phyloP scores from a whole-genome alignment of 2,797 vertebrate species.

The Esox lucius region DNA sequence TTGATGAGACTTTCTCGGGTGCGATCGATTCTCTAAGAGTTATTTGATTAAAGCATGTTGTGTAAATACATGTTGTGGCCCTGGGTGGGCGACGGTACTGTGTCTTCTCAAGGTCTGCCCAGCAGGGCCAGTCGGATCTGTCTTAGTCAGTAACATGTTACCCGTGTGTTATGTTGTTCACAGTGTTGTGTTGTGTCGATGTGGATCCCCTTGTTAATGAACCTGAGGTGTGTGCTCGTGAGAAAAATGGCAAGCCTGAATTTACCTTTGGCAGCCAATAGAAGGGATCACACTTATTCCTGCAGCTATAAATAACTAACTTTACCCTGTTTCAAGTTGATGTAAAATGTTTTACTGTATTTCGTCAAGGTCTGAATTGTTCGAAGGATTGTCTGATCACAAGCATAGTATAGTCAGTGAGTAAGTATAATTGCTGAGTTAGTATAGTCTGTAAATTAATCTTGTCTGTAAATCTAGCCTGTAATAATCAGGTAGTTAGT shows the following conservation, averaged over 20 bases:
- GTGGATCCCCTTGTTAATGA: neutral
- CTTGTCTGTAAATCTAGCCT: too few relatives aligned
- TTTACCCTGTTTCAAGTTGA: neutral
- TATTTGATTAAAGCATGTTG: slow-evolving; percentile 44
- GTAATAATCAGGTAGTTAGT: too few relatives aligned
- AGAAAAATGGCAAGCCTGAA: neutral
- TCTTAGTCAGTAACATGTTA: slow-evolving; percentile 15
- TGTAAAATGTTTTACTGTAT: neutral
- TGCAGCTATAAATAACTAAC: neutral
- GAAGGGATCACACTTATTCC: neutral
- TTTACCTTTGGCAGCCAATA: neutral
- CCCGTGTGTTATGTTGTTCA: neutral
- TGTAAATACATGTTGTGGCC: slow-evolving; percentile 30
- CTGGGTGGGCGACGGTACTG: neutral
- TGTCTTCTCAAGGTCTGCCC: slow-evolving; percentile 22
- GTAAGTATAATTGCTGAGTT: neutral
- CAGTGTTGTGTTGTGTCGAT: neutral
- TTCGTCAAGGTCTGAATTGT: neutral
- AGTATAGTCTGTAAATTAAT: too few relatives aligned
- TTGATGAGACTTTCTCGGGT: slow-evolving; percentile 36
- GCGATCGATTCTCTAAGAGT: slow-evolving; percentile 48
- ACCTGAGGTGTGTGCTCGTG: neutral
- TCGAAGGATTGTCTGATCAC: neutral
- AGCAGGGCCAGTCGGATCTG: slow-evolving; percentile 35
- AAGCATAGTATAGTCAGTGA: neutral